Base-by-base conservation (phyloP, 1,140 invertebrate genomes). In the Battus philenor region DNA sequence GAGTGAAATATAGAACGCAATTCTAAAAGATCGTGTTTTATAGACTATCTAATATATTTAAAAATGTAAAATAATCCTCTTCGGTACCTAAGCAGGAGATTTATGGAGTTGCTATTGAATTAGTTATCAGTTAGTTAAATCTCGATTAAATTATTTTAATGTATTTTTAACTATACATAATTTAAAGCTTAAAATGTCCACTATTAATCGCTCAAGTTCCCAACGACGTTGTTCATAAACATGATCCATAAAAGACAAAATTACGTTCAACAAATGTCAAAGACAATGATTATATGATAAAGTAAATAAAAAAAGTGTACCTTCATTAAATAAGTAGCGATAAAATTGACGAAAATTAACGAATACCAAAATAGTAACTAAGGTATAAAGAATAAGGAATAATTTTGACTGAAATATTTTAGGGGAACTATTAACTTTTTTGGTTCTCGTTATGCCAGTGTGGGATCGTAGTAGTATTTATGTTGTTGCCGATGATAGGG, bases 391-490 rank as follows among this genome's bases (percentile, higher is more conserved):
- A 20, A 24, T 20, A 32, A 29, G 13, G 15, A 24, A 32, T 12
- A 32, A 30, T 46, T 59, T 33, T 16, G 12, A 12, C 22, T 30
- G 16, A 9, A 36, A 10, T 10, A 20, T 44, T 30, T 39, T 44
- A 20, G 6, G 27, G 9, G 15, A 22, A 11, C 31, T 68, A 59
- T 70, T 65, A 69, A 44, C 46, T 59, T 62, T 71, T 78, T 76
- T 76, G 18, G 3, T 54, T 44, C 49, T 49, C 6, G 49, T 54
- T 50, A 44, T 65, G 51, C 62, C 44, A 62, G 63, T 63, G 60
- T 66, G 59, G 56, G 57, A 54, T 77, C 60, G 65, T 75, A 69
- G 66, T 47, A 59, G 69, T 82, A 75, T 79, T 82, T 82, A 71
- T 76, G 79, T 76, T 71, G 50, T 65, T 47, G 47, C 53, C 64